Evolutionary conservation across 30 jellyfish, hydroid and myxozoan genomes (phyloP).

Genomic region (Haliclystus octoradiatus): DNA sequence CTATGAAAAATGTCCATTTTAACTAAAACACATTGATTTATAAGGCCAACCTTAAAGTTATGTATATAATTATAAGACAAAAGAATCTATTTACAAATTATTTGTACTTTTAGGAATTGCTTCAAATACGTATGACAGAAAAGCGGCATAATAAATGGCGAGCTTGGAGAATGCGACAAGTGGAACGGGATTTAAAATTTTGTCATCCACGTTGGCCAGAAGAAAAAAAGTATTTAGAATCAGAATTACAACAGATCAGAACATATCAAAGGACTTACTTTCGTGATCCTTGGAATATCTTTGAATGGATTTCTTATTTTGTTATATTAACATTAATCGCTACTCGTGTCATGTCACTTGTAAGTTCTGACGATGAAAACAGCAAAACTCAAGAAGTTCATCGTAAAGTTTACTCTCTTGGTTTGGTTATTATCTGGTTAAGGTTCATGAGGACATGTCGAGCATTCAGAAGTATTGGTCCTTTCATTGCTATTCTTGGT

Average conservation of each 20-base stretch:
- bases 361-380: neutral
- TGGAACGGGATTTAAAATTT: constrained; percentile 60
- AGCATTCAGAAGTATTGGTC: constrained; percentile 97
- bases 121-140: constrained; percentile 82
- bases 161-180: constrained; percentile 94
- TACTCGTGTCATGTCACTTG: constrained; percentile 41
- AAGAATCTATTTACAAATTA: too few relatives aligned
- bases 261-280: constrained; percentile 38
- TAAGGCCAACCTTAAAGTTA: too few relatives aligned
- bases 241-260: constrained; percentile 65
- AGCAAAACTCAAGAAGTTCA: constrained; percentile 30
- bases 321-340: constrained; percentile 35
- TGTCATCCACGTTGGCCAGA: constrained; percentile 99
- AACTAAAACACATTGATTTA: too few relatives aligned
- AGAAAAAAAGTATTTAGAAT: constrained; percentile 56
- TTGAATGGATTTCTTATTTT: constrained; percentile 72
- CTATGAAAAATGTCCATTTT: too few relatives aligned
- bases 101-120: constrained; percentile 50
- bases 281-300: constrained; percentile 76
- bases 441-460: constrained; percentile 77
- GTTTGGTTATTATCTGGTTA: constrained; percentile 73
- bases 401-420: constrained; percentile 47
- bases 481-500: constrained; percentile 88
- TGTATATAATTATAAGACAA: too few relatives aligned
- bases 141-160: constrained; percentile 90